phyloP scores from a whole-genome alignment of 2,113 vertebrate species.

The Dromaius novaehollandiae region DNA sequence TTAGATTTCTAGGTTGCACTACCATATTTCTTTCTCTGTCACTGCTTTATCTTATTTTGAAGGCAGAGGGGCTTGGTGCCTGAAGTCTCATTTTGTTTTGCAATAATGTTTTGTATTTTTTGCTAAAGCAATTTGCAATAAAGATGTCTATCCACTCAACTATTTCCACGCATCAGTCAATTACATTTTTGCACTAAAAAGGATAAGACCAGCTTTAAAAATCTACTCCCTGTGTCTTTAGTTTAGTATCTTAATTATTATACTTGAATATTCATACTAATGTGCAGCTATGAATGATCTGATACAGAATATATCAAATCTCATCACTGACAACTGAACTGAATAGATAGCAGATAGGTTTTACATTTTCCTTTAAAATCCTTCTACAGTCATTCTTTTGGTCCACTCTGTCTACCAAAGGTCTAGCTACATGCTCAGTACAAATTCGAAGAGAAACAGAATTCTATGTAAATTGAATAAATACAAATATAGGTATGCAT shows the following conservation, averaged over 20 bases:
- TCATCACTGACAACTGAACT: not conserved
- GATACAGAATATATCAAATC: not conserved
- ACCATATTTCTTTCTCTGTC: not conserved
- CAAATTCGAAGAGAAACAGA: not conserved
- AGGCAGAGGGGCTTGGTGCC: not conserved
- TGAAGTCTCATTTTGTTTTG: not conserved
- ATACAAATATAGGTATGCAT: not conserved
- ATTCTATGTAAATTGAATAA: not conserved
- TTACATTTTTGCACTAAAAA: not conserved
- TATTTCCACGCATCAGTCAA: not conserved
- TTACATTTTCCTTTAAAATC: not conserved
- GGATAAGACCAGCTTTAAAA: not conserved
- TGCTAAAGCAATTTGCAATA: not conserved
- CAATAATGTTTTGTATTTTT: not conserved
- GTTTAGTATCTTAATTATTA: not conserved
- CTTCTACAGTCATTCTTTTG: not conserved
- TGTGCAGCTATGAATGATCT: not conserved
- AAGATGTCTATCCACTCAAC: not conserved
- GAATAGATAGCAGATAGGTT: not conserved
- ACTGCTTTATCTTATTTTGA: not conserved
- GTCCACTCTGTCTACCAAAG: not conserved
- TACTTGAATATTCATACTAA: not conserved
- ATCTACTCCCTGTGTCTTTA: not conserved
- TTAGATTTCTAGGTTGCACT: not conserved
- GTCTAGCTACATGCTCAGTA: accelerated